Base-by-base conservation (phyloP, 2,113 vertebrate genomes). In the Heterocephalus glaber region DNA sequence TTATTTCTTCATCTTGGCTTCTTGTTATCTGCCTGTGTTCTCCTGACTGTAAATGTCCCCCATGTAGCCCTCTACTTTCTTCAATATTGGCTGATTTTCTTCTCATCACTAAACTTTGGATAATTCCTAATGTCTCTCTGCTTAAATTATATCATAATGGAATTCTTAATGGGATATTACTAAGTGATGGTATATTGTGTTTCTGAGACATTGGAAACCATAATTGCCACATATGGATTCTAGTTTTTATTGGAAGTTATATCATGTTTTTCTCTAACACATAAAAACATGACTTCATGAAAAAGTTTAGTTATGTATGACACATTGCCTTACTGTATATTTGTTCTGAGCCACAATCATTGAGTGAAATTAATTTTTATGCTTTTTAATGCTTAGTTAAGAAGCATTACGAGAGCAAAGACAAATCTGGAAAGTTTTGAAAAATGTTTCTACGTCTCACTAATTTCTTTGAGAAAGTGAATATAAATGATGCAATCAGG, bases 401-500 rank as follows among this genome's bases (percentile, higher is more conserved):
- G 33, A 85, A 83, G 41, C 22, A 85, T 74, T 74, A 58, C 0
- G 79, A 82, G 19, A 65, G 63, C 41, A 85, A 92, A 89, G 63
- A 92, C 7, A 86, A 92, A 94, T 30, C 58, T 1, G 52, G 2
- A 66, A 19, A 52, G 9, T 17, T 30, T 68, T 81, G 33, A 90
- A 92, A 56, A 76, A 14, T 86, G 35, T 68, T 88, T 79, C 19
- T 91, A 60, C 4, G 5, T 41, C 44, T 86, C 33, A 61, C 16
- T 77, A 24, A 88, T 44, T 90, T 94, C 9, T 79, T 85, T 35
- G 70, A 92, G 65, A 72, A 93, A 89, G 22, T 14, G 44, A 79
- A 14, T 60, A 91, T 89, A 93, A 93, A 91, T 93, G 86, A 94
- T 91, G 68, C 79, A 96, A 85, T 88, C 49, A 93, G 86, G 65